Conservation (phyloP, 2,113 vertebrate genomes). For the Morone chrysops region DNA sequence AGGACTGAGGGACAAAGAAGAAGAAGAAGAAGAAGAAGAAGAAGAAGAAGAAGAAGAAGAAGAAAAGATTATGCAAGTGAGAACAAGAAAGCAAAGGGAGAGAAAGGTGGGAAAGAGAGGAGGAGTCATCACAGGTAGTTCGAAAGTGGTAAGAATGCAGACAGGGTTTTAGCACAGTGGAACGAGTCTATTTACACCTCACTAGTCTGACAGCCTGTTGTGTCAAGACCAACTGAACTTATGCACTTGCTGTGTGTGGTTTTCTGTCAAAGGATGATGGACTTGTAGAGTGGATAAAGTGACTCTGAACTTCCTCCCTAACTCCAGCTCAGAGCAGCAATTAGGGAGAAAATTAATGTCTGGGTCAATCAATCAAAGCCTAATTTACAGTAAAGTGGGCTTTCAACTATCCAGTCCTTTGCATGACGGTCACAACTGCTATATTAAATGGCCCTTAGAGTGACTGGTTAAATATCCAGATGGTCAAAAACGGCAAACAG, state of each 20-base stretch:
- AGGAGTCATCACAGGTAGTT: neutral
- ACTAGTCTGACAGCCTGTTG: neutral
- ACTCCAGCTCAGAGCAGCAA: conserved; percentile 12
- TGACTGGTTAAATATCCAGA: neutral
- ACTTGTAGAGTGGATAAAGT: neutral
- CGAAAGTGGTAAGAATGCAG: neutral
- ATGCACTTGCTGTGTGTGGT: neutral
- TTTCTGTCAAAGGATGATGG: neutral
- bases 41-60: neutral
- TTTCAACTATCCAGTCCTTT: neutral
- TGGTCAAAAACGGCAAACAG: neutral
- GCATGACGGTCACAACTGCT: conserved; percentile 2
- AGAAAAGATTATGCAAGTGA: neutral
- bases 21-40: neutral
- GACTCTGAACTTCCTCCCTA: neutral
- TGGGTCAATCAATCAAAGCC: neutral
- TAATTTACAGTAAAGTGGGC: neutral
- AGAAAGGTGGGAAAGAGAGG: neutral
- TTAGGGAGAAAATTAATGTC: conserved; percentile 1
- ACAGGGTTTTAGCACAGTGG: neutral
- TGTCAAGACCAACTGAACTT: neutral
- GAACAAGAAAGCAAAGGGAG: neutral
- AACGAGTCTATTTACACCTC: neutral
- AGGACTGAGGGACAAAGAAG: too few species aligned
- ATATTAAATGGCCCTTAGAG: neutral